These are phyloP conservation scores for Macquaria australasica DNA, from an alignment of 2,113 vertebrate species.

Conservation along the genomic window DNA sequence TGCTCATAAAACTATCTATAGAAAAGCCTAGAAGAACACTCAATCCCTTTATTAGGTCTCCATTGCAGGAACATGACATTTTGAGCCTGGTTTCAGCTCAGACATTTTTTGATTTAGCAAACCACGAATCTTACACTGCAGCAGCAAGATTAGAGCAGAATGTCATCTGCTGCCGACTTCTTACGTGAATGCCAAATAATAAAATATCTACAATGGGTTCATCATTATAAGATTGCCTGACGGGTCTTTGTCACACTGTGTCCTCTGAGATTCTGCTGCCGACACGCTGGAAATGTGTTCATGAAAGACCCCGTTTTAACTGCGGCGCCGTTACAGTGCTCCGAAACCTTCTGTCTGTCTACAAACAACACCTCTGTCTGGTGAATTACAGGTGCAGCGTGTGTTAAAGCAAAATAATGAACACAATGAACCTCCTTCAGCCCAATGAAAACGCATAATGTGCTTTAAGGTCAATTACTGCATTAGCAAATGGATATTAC, in stretches of 20 bases:
- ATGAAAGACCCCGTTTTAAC: conserved; percentile 53
- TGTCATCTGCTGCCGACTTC: conserved; percentile 68
- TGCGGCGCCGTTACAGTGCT: conserved; percentile 9
- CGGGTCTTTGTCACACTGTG: conserved; percentile 56
- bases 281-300: conserved; percentile 56
- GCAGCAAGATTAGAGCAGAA: conserved; percentile 69
- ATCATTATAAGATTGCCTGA: conserved; percentile 63
- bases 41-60: conserved; percentile 58
- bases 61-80: conserved; percentile 68
- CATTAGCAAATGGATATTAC: conserved; percentile 58
- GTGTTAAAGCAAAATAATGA: conserved; percentile 55
- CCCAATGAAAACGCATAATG: conserved; percentile 59
- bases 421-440: conserved; percentile 48
- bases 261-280: conserved; percentile 56
- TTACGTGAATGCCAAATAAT: conserved; percentile 73
- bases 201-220: conserved; percentile 70
- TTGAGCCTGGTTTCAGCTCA: conserved; percentile 66
- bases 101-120: conserved; percentile 72
- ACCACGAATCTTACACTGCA: conserved; percentile 49
- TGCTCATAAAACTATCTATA: conserved; percentile 22
- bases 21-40: conserved; percentile 20
- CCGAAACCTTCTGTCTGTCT: conserved; percentile 14
- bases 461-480: conserved; percentile 67
- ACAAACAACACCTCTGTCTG: conserved; percentile 30
- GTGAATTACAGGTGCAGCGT: conserved; percentile 40